phyloP scores from a whole-genome alignment of 2,888 invertebrate species.

The Tiliacea citrago region DNA sequence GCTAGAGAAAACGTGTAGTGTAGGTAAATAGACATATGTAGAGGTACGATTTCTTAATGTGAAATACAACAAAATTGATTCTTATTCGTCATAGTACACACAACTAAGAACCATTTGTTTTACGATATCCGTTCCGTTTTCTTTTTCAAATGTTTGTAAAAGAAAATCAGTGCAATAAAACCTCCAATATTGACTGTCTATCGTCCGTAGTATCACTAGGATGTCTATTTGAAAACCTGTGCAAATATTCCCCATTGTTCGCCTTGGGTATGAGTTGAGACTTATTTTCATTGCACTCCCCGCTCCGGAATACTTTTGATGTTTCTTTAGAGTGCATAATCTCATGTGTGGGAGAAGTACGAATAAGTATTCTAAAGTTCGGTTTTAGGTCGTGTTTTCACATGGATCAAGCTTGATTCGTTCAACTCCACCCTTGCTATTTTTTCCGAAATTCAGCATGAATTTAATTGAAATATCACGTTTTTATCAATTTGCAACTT shows the following conservation, averaged over 20 bases:
- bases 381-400: not conserved
- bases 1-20: not conserved
- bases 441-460: not conserved
- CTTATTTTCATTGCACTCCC: conserved; percentile 55
- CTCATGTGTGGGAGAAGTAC: not conserved
- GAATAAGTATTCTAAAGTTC: not conserved
- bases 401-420: not conserved
- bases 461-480: not conserved
- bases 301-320: not conserved
- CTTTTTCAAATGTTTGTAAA: conserved; percentile 30
- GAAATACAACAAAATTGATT: not conserved
- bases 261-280: conserved; percentile 18
- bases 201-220: conserved; percentile 21
- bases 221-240: conserved; percentile 52
- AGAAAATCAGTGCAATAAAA: conserved; percentile 50
- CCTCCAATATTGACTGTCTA: conserved; percentile 48
- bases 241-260: conserved; percentile 47
- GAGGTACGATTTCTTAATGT: not conserved
- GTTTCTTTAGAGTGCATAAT: conserved; percentile 24
- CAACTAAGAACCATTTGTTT: conserved; percentile 25
- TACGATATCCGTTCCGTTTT: conserved; percentile 25
- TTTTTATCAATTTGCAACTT: not conserved
- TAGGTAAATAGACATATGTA: not conserved
- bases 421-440: not conserved
- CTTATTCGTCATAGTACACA: not conserved